Evolutionary conservation across 2,113 vertebrate species (phyloP), one percentile per base, ranked within the genome.

Genomic region (Chinchilla lanigera): DNA sequence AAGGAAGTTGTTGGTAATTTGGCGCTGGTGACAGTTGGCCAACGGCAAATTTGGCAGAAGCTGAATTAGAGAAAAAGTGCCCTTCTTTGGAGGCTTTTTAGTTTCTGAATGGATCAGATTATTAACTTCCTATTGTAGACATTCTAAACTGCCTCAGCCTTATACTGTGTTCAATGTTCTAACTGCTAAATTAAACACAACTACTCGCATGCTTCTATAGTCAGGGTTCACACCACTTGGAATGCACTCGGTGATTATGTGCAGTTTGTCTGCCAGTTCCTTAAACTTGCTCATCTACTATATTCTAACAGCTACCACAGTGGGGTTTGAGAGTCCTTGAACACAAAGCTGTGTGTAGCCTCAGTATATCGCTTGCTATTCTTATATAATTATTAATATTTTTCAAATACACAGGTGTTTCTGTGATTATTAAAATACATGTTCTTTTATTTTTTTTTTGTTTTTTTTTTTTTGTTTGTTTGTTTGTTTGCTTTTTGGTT

Each of bases 191-290:
- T 44, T 54, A 12, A 80, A 13, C 1, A 13, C 89, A 86, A n/a
- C 33, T 38, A 17, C 54, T n/a, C 0, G 1, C 3, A 6, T 0
- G 4, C 47, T 30, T n/a, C 9, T 22, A 8, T 1, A 52, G 63
- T 52, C 33, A 35, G 54, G 28, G 75, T 1, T 58, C 71, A 26
- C 0, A 2, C 4, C 80, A 14, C 52, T 1, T 19, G 73, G 33
- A 63, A 50, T 2, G 16, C 1, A 1, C 52, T 30, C 54, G 13
- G 0, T 13, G 50, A 44, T 0, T 52, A 50, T 24, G 84, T 33
- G 7, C 24, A 38, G 65, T 19, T 33, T 10, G 41, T 8, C 19
- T 20, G 26, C 6, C 65, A 20, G n/a, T 22, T n/a, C 95, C 93
- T 47, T 84, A 61, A 61, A 41, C 60, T 50, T 56, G 20, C 61